phyloP scores from a whole-genome alignment of 2,888 invertebrate genomes.

The Agrochola lota region DNA sequence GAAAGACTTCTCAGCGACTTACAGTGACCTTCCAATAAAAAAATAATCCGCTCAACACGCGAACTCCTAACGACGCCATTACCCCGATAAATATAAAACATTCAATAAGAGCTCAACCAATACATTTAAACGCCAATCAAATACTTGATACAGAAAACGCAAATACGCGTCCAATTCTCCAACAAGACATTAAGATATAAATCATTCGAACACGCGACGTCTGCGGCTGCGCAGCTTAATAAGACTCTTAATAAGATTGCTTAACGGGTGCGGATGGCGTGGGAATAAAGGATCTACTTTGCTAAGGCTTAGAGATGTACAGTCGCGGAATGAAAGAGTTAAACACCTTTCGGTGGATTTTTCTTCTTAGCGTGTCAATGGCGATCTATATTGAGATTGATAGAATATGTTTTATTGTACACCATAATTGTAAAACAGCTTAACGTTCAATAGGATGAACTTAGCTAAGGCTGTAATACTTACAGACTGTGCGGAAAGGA shows the following conservation, averaged over 20 bases:
- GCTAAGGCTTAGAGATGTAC: constrained; percentile 25
- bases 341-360: too few relatives aligned
- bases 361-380: background rate
- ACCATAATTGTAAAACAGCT: background rate
- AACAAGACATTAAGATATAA: constrained; percentile 66
- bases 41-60: constrained; percentile 26
- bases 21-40: background rate
- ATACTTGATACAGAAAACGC: constrained; percentile 61
- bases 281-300: constrained; percentile 55
- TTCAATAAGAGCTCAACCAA: constrained; percentile 44
- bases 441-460: background rate
- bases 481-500: background rate
- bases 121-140: constrained; percentile 65
- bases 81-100: constrained; percentile 33
- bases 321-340: constrained; percentile 5
- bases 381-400: background rate
- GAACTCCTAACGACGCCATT: constrained; percentile 15
- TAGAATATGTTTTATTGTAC: background rate
- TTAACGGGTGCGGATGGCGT: constrained; percentile 58
- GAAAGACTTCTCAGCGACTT: background rate
- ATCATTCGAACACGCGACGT: constrained; percentile 60
- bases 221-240: constrained; percentile 49
- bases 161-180: constrained; percentile 48
- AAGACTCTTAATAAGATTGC: constrained; percentile 61
- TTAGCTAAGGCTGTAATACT: background rate